Percentiles rank a stretch among this genome's conserved stretches.
These are phyloP conservation scores for Solenopsis fugax DNA, from an alignment of 1,140 invertebrate species.

Conservation along the genomic window DNA sequence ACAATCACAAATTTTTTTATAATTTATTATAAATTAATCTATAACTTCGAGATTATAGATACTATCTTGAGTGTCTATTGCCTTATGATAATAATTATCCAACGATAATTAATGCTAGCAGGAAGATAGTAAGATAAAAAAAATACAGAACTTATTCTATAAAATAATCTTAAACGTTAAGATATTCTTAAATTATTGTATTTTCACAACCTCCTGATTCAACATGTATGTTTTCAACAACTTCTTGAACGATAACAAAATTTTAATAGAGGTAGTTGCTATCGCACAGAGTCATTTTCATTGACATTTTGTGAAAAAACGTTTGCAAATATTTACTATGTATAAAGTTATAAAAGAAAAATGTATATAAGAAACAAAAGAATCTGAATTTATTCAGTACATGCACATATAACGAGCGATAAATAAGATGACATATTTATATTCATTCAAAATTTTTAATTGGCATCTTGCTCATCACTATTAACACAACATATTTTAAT, in stretches of 20 bases:
- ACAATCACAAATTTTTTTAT: conserved; percentile 56
- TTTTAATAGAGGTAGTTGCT: conserved; percentile 4
- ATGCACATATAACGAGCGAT: background rate
- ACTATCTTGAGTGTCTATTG: background rate
- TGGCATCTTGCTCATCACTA: background rate
- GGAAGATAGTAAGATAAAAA: conserved; percentile 26
- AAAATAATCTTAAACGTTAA: conserved; percentile 30
- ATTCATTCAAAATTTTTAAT: conserved; percentile 14
- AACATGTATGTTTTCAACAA: conserved; percentile 27
- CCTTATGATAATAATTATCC: conserved; percentile 5
- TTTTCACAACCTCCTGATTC: conserved; percentile 36
- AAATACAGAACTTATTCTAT: background rate
- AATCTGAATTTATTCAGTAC: background rate
- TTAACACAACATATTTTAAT: background rate
- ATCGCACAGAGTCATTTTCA: background rate
- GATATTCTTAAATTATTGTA: conserved; percentile 11
- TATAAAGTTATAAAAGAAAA: background rate
- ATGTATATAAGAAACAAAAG: background rate
- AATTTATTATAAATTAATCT: conserved; percentile 66
- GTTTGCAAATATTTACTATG: background rate
- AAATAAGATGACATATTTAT: conserved; percentile 10
- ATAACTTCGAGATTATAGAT: conserved; percentile 7
- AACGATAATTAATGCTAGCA: conserved; percentile 15
- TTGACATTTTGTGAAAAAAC: background rate
- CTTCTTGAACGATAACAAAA: conserved; percentile 3